phyloP scores from a whole-genome alignment of 2,113 vertebrate species.

The Aix galericulata region DNA sequence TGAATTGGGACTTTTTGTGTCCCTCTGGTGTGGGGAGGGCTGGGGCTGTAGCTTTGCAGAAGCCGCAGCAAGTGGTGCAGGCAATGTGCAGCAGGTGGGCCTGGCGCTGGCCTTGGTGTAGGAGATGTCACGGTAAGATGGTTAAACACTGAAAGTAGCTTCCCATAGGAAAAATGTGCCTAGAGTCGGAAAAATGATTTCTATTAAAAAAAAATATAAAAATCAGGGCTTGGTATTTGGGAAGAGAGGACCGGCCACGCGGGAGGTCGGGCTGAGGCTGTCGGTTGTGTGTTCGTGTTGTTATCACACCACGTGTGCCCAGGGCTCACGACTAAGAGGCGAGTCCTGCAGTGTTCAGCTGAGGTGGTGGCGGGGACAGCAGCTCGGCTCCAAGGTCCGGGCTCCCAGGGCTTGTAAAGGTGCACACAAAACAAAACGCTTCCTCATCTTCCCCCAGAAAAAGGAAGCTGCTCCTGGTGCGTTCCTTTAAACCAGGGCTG shows the following conservation, averaged over 20 bases:
- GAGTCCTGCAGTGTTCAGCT: accelerated
- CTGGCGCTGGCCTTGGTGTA: too few species aligned
- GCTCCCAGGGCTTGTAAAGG: background rate
- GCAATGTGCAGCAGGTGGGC: too few species aligned
- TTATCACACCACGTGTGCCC: accelerated
- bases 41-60: background rate
- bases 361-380: background rate
- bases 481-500: accelerated
- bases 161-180: too few species aligned
- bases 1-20: background rate
- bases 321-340: accelerated
- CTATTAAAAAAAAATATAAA: background rate
- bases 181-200: too few species aligned
- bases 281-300: too few species aligned
- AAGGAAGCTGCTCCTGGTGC: background rate
- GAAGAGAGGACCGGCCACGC: accelerated
- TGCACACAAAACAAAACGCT: background rate
- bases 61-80: too few species aligned
- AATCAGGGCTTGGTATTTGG: background rate
- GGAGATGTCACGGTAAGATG: too few species aligned
- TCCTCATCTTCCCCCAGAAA: accelerated
- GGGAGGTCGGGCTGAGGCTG: accelerated
- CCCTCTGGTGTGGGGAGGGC: conserved; percentile 25
- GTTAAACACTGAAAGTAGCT: too few species aligned
- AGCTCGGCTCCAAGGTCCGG: background rate